Evolutionary conservation across 2,888 invertebrate genomes (phyloP).

Genomic region (Chymomyza procnemis): DNA sequence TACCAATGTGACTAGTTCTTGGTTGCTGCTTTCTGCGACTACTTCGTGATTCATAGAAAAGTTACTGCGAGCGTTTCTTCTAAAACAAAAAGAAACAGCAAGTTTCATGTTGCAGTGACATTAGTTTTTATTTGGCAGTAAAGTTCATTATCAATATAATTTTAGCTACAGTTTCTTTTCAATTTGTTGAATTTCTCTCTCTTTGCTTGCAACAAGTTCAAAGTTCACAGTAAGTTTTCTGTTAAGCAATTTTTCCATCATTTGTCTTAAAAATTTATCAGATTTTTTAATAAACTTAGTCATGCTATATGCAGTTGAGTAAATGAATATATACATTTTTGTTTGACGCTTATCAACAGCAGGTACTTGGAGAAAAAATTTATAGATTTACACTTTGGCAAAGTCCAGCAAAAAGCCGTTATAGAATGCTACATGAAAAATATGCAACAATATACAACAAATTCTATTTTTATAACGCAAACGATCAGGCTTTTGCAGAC

Average conservation of each 20-base stretch:
- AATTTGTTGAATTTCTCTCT: conserved; percentile 38
- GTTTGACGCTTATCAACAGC: background rate
- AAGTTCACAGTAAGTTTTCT: conserved; percentile 39
- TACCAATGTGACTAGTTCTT: no score
- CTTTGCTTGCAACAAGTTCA: background rate
- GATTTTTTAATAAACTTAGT: conserved; percentile 43
- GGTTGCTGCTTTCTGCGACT: background rate
- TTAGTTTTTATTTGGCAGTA: conserved; percentile 45
- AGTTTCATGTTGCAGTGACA: conserved; percentile 58
- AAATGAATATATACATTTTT: conserved; percentile 3
- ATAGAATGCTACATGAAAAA: conserved; percentile 26
- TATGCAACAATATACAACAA: conserved; percentile 21
- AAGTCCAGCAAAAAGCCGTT: conserved; percentile 35
- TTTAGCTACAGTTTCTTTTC: conserved; percentile 31
- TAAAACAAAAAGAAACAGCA: background rate
- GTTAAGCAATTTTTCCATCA: conserved; percentile 27
- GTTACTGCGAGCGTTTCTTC: conserved; percentile 55
- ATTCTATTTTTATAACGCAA: conserved; percentile 55
- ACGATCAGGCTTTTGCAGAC: conserved; percentile 22
- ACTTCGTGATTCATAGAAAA: conserved; percentile 63
- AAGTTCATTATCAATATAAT: conserved; percentile 53
- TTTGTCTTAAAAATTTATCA: conserved; percentile 38
- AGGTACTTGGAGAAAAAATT: conserved; percentile 23
- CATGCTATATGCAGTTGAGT: background rate
- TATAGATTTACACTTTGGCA: conserved; percentile 40